phyloP scores from a whole-genome alignment of 2,797 vertebrate species.

The Arremon brunneinucha region DNA sequence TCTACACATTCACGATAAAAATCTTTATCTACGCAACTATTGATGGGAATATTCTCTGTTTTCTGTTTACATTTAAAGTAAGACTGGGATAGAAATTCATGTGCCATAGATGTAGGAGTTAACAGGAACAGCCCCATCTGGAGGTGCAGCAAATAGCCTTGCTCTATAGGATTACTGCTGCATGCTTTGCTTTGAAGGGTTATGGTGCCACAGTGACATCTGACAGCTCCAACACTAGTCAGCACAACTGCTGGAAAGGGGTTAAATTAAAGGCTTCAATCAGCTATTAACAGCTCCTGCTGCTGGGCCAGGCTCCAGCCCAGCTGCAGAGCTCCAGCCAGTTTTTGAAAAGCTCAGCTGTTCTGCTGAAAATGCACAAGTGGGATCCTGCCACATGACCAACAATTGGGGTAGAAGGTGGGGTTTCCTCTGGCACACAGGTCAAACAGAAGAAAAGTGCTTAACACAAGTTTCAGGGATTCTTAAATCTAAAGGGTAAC shows the following conservation, averaged over 20 bases:
- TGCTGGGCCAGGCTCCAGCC: not conserved
- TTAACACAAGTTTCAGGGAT: not conserved
- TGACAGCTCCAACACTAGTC: not conserved
- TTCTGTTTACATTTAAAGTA: not conserved
- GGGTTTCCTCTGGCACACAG: not conserved
- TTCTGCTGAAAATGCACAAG: not conserved
- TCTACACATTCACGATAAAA: not conserved
- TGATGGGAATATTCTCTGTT: not conserved
- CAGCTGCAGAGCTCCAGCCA: not conserved
- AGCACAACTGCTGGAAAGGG: not conserved
- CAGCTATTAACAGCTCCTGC: not conserved
- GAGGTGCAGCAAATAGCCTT: not conserved
- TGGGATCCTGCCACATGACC: not conserved
- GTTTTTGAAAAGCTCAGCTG: not conserved
- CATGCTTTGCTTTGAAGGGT: not conserved
- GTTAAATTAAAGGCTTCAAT: constrained; percentile 29
- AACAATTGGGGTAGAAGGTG: not conserved
- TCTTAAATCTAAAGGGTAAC: not conserved
- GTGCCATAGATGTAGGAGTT: not conserved
- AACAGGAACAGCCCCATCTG: not conserved
- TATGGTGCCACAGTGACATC: not conserved
- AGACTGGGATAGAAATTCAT: not conserved
- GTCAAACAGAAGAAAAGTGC: not conserved
- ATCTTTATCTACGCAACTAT: not conserved
- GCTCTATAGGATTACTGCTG: not conserved